Conservation (phyloP, 30 jellyfish, hydroid and myxozoan species). For the Pelagia noctiluca region DNA sequence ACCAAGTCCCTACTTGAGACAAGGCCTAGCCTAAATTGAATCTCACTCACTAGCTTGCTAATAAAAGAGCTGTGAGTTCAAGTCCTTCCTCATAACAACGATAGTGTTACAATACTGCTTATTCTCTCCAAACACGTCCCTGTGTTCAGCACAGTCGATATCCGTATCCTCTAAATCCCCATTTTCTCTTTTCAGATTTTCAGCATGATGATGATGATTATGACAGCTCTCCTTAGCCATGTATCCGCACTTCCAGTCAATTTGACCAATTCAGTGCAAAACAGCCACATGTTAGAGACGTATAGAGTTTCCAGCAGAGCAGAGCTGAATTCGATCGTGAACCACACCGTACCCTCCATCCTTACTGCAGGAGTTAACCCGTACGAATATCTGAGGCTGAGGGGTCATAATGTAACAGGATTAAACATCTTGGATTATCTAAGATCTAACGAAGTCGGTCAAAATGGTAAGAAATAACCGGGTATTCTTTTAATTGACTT, state of each 20-base stretch:
- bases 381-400: conserved; percentile 24
- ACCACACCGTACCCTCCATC: conserved; percentile 23
- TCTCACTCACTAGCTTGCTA: no score
- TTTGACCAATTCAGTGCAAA: not conserved
- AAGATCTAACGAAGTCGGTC: not conserved
- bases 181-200: not conserved
- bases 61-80: no score
- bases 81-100: no score
- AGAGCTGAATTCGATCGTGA: not conserved
- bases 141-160: not conserved
- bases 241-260: not conserved
- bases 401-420: conserved; percentile 31
- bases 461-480: not conserved
- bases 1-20: no score
- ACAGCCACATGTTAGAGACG: not conserved
- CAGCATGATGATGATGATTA: conserved; percentile 5
- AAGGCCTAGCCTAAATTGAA: no score
- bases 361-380: conserved; percentile 46
- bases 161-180: not conserved
- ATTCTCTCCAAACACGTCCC: no score
- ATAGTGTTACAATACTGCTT: no score
- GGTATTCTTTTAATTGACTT: not conserved
- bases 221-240: not conserved
- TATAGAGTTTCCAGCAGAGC: not conserved
- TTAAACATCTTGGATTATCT: conserved; percentile 12